A percentile compares a stretch with the other conserved stretches of the same genome.
These are phyloP conservation scores for Lepidurus packardi DNA, from an alignment of 1,140 invertebrate genomes.

Conservation along the genomic window DNA sequence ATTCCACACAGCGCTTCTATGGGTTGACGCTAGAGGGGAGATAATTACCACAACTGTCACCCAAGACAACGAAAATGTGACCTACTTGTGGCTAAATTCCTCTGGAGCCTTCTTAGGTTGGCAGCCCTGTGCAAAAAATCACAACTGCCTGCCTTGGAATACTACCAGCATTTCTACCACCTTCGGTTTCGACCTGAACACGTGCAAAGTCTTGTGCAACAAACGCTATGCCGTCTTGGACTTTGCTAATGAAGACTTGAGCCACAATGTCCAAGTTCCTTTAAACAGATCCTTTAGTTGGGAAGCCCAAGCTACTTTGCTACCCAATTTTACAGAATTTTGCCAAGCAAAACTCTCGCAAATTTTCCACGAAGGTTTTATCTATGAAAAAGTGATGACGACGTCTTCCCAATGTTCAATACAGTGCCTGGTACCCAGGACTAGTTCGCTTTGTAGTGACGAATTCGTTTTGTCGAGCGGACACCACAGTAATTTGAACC, in stretches of 20 bases:
- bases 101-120: background rate
- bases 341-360: constrained; percentile 46
- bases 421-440: background rate
- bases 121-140: background rate
- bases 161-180: constrained; percentile 8
- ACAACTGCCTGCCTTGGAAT: background rate
- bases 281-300: background rate
- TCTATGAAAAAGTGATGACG: constrained; percentile 14
- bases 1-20: constrained; percentile 62
- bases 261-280: background rate
- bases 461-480: background rate
- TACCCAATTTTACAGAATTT: background rate
- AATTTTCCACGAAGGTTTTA: constrained; percentile 54
- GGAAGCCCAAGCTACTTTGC: background rate
- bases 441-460: background rate
- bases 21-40: constrained; percentile 36
- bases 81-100: background rate
- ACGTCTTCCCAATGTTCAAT: constrained; percentile 7
- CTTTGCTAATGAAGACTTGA: background rate
- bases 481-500: background rate
- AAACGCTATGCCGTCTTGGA: background rate
- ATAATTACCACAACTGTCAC: background rate
- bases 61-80: background rate
- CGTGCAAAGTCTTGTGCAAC: background rate
- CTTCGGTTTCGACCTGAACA: background rate